phyloP scores from a whole-genome alignment of 2,113 vertebrate species.

The Muscicapa adusta region DNA sequence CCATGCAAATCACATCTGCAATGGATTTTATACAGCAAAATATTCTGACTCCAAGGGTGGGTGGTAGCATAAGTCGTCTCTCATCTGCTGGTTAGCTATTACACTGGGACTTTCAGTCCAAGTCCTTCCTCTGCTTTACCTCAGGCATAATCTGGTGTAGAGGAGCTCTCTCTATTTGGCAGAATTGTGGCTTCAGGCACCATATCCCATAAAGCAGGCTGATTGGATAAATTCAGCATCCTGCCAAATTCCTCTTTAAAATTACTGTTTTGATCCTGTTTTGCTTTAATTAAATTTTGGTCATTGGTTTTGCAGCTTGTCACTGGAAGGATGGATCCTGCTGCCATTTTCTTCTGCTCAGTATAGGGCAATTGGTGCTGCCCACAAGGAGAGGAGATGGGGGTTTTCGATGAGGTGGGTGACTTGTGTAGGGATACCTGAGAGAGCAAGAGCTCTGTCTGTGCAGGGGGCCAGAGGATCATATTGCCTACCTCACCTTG shows the following conservation, averaged over 20 bases:
- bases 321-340: fast-evolving
- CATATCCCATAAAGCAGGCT: background rate
- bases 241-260: background rate
- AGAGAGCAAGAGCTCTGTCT: background rate
- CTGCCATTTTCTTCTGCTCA: background rate
- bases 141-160: background rate
- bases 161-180: background rate
- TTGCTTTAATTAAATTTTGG: background rate
- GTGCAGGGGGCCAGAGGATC: background rate
- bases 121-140: background rate
- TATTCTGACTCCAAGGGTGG: background rate
- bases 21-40: background rate
- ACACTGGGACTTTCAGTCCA: background rate
- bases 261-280: background rate
- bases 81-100: background rate
- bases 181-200: background rate
- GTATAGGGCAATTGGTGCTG: background rate
- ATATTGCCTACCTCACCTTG: fast-evolving
- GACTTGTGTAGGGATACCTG: background rate
- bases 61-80: background rate
- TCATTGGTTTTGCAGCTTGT: fast-evolving
- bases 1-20: background rate
- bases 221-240: background rate
- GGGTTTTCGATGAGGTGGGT: background rate
- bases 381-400: background rate